These are phyloP conservation scores for Poecilia picta DNA, from an alignment of 2,797 vertebrate genomes.

Conservation along the genomic window DNA sequence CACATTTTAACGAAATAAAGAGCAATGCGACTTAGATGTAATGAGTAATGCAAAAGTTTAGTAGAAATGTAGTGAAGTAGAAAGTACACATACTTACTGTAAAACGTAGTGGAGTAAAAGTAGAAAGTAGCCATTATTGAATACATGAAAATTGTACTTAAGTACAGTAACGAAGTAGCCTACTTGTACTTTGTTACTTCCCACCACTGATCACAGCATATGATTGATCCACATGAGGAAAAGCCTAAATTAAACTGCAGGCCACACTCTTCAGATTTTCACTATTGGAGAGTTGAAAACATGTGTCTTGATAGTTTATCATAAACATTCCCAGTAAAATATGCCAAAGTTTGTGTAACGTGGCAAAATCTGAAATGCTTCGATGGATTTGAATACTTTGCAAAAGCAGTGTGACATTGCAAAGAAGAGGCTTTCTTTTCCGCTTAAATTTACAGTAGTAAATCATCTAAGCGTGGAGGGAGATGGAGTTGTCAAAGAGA, in stretches of 20 bases:
- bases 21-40: too few relatives aligned
- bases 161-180: too few relatives aligned
- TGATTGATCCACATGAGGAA: background rate
- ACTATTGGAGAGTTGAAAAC: too few relatives aligned
- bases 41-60: too few relatives aligned
- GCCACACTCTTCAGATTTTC: background rate
- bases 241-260: background rate
- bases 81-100: too few relatives aligned
- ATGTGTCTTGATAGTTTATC: background rate
- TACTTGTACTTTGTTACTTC: too few relatives aligned
- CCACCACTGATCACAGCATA: background rate
- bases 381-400: background rate
- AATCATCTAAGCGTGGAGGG: slow-evolving; percentile 16
- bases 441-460: slow-evolving; percentile 31
- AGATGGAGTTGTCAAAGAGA: slow-evolving; percentile 29
- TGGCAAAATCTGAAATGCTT: background rate
- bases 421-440: slow-evolving; percentile 9
- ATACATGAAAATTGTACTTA: too few relatives aligned
- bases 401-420: slow-evolving; percentile 30
- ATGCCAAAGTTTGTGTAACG: background rate
- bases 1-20: too few relatives aligned
- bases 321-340: background rate
- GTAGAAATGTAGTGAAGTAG: too few relatives aligned
- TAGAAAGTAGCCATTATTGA: too few relatives aligned
- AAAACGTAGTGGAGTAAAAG: too few relatives aligned